These are phyloP conservation scores for Cardiocondyla obscurior DNA, from an alignment of 1,140 invertebrate genomes.

Conservation along the genomic window DNA sequence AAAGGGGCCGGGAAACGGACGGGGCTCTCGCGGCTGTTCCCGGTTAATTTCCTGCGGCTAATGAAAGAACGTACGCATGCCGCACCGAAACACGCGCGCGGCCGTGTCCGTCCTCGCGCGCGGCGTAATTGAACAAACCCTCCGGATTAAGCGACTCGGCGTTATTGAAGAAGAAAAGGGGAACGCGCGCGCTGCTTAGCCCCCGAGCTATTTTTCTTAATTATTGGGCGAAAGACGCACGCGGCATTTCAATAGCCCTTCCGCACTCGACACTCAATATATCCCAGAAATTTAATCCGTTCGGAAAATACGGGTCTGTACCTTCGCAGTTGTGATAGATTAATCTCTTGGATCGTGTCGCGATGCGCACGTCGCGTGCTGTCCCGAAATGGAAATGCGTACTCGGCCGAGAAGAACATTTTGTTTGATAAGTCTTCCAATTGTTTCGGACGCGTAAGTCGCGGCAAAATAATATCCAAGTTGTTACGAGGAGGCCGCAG, in stretches of 20 bases:
- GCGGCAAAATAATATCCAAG: too few species aligned
- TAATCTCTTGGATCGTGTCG: not conserved
- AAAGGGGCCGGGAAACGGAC: conserved; percentile 24
- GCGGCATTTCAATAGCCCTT: conserved; percentile 33
- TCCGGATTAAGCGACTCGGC: conserved; percentile 31
- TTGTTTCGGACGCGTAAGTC: too few species aligned
- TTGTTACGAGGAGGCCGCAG: too few species aligned
- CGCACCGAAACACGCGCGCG: conserved; percentile 55
- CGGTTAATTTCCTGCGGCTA: conserved; percentile 76
- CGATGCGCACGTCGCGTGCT: too few species aligned
- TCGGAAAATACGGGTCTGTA: not conserved
- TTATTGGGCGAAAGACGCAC: conserved; percentile 22
- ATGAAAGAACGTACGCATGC: conserved; percentile 73
- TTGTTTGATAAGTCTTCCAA: too few species aligned
- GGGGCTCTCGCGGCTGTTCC: conserved; percentile 56
- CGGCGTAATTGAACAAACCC: not conserved
- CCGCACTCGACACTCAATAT: not conserved
- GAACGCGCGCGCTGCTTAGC: not conserved
- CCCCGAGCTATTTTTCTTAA: conserved; percentile 43
- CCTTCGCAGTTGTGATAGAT: not conserved
- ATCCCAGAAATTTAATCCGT: conserved; percentile 15
- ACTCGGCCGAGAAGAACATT: too few species aligned
- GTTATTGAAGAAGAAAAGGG: conserved; percentile 38
- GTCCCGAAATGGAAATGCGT: too few species aligned
- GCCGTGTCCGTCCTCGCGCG: conserved; percentile 4